Evolutionary conservation across 1,140 invertebrate species (phyloP), one percentile per base, ranked within the genome.

Genomic region (Papilio machaon): DNA sequence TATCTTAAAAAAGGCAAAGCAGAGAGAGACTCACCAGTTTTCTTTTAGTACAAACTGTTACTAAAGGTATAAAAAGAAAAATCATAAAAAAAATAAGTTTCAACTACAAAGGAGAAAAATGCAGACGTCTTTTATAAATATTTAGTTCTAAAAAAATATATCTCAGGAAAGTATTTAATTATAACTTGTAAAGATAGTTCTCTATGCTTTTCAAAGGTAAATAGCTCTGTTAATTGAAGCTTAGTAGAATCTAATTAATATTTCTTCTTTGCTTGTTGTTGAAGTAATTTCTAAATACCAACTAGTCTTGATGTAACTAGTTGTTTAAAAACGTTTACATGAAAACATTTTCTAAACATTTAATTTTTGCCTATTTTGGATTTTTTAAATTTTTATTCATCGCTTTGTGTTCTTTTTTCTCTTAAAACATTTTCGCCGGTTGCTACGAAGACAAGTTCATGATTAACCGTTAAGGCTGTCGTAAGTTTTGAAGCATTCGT

Each of bases 401-500:
- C 5, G 17, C 52, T 3, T 54, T n/a, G 54, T n/a, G 17, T 58
- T 11, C 1, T 58, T 58, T 8, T 58, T 76, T 76, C 9, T 7
- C 47, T 76, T 58, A 23, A 52, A 54, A 17, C n/a, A 76, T 47
- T 76, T 54, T 52, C 23, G 8, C 23, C 52, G 23, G 11, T 52
- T 11, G 49, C 49, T 10, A 35, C 8, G 17, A 46, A 79, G 58
- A 64, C 77, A 79, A 79, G 77, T 64, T 46, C 35, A 79, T 79
- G 77, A 79, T 79, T 79, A 79, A 79, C 77, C 38, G 77, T 79
- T 54, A 43, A 64, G 43, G 58, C 38, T 46, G 58, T 79, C 54
- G 35, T 67, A 43, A 79, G 54, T 79, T 79, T 79, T 79, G 77
- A 79, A 79, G 77, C 43, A 64, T 79, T 79, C 77, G 77, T 79